Evolutionary conservation across 2,113 vertebrate genomes (phyloP), one percentile per base, ranked within the genome.

Genomic region (Cathartes aura): DNA sequence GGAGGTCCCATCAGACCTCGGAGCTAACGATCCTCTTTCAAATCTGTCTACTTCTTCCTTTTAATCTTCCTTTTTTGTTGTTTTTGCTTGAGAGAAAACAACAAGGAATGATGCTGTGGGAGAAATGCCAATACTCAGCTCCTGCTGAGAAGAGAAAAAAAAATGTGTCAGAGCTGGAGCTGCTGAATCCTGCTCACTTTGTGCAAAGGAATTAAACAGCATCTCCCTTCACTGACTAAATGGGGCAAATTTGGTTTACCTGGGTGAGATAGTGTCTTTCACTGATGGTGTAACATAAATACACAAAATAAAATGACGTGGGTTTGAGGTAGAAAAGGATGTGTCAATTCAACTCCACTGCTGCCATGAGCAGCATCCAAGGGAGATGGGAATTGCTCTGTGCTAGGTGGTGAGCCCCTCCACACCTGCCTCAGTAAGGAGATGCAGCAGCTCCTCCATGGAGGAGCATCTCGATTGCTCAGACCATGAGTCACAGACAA

Each of bases 91-190:
- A 93, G 74, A 91, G 84, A 95, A 97, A 97, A 96, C 93, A 95
- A 93, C 82, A 96, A 74, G 84, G 75, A 95, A 90, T 80, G 87
- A 97, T 96, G 92, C 93, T 96, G 84, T 91, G 93, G 95, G 91
- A 97, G 95, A 97, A 93, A 95, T 9, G 91, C 95, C 95, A 97
- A 95, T 92, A 93, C 63, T 97, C 93, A 70, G 78, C 91, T 96
- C 97, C 97, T 81, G 95, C 96, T 96, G 96, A 96, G 97, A 96
- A 95, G 86, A 89, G 74, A 40, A 83, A 83, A 70, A 84, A 93
- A 89, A 59, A 74, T 3, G 78, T 85, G 89, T 82, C 0, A 15
- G 84, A 96, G 84, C 89, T 97, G 95, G 79, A 93, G 84, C 89
- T 94, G 87, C 93, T 60, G 71, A 88, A 91, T 96, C 63, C 93